Conservation (phyloP, 2,113 vertebrate genomes). For the Mystacornis crossleyi region DNA sequence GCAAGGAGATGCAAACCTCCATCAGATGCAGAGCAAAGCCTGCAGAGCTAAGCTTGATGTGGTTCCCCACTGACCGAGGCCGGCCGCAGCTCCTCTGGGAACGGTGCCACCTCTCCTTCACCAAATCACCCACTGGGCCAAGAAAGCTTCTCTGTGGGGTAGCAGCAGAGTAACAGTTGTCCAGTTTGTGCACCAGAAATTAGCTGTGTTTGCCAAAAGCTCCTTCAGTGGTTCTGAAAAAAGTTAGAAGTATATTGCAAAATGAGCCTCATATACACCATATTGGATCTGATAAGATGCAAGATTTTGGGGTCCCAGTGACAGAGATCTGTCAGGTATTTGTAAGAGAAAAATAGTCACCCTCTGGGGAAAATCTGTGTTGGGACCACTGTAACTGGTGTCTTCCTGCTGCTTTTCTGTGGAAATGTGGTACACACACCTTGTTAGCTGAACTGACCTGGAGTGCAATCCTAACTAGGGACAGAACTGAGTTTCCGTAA, state of each 20-base stretch:
- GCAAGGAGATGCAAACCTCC: neutral
- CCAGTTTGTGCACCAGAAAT: neutral
- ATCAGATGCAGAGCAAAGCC: neutral
- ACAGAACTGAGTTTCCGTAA: fast-evolving
- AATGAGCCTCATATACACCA: fast-evolving
- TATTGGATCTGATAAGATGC: neutral
- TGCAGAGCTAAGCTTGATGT: neutral
- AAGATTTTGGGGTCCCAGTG: neutral
- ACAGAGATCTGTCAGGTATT: neutral
- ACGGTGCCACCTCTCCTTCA: neutral
- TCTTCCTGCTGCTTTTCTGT: neutral
- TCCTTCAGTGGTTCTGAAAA: neutral
- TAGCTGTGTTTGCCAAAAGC: neutral
- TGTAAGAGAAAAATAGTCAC: neutral
- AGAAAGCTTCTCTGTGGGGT: neutral
- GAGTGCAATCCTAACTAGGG: fast-evolving
- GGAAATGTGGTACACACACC: fast-evolving
- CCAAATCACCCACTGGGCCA: neutral
- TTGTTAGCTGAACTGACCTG: neutral
- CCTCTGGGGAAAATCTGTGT: neutral
- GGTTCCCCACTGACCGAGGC: neutral
- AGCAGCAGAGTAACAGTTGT: neutral
- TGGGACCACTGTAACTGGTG: neutral
- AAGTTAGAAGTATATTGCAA: neutral
- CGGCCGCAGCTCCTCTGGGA: neutral